Evolutionary conservation across 1,140 invertebrate genomes (phyloP), one percentile per base, ranked within the genome.

Genomic region (Oryzaephilus surinamensis): DNA sequence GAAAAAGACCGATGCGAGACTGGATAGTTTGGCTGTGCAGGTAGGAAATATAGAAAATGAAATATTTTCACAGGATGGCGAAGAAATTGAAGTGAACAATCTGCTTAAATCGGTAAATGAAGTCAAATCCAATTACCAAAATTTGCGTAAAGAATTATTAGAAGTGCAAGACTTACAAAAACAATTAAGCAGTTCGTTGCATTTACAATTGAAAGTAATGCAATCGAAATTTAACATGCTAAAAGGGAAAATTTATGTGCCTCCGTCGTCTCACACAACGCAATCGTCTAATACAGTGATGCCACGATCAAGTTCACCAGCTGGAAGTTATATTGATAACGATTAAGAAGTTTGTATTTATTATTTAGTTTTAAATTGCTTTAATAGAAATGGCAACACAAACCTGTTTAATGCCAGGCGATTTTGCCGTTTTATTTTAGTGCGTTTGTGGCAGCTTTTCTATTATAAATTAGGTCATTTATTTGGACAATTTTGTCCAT

Each of bases 91-190:
- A 36, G 60, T 62, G 3, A 48, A 50, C 38, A 50, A 45, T 26
- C 38, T 62, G 13, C 38, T 62, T 11, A 51, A 52, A 28, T 61
- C 58, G 6, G 58, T 62, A 3, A 54, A 48, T 24, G 57, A 62
- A 36, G 60, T 62, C n/a, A 60, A 57, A 37, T 50, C 36, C 21
- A 58, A 62, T 26, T 62, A 62, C 32, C 60, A 62, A 28, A 52
- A 57, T 44, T 46, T 62, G n/a, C 52, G 57, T 17, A 58, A 55
- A 41, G 58, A 61, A 18, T 41, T 61, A 13, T 45, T 53, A 40
- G 58, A 57, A 43, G 60, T 62, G 6, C 60, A 62, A 35, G 56
- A 59, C 23, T 43, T 62, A 4, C 58, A 61, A 42, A 59, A 54
- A 42, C 55, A 62, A 28, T 44, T 62, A n/a, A 61, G 54, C 41